Conservation (phyloP, 2,113 vertebrate genomes). For the Syrrhaptes paradoxus region DNA sequence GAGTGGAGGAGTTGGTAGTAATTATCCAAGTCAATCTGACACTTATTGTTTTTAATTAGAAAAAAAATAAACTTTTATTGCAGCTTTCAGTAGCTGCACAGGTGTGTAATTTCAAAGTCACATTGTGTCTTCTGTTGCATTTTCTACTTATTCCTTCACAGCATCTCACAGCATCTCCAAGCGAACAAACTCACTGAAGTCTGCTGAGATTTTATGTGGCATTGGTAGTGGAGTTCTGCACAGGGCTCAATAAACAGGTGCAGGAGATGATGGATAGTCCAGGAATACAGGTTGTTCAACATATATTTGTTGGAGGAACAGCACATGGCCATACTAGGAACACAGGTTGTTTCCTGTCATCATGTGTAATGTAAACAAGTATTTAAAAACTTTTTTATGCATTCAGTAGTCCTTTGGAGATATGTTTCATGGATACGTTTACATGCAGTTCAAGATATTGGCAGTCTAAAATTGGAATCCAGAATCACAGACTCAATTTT, state of each 20-base stretch:
- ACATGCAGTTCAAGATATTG: not conserved
- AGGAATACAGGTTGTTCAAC: fast-evolving
- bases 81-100: not conserved
- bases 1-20: not conserved
- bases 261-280: not conserved
- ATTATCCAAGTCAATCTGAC: not conserved
- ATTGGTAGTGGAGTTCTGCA: not conserved
- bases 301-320: not conserved
- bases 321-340: not conserved
- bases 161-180: not conserved
- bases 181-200: not conserved
- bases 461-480: not conserved
- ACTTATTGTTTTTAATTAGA: not conserved
- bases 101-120: not conserved
- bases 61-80: not conserved
- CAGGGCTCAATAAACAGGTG: not conserved
- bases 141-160: not conserved
- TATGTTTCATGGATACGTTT: not conserved
- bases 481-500: not conserved
- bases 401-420: not conserved
- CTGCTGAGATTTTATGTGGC: not conserved
- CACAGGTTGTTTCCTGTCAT: not conserved
- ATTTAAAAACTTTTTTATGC: not conserved
- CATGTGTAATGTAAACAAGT: not conserved
- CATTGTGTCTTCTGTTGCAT: not conserved